These are phyloP conservation scores for Leucoptera coffeella DNA, from an alignment of 2,888 invertebrate genomes.

Conservation along the genomic window DNA sequence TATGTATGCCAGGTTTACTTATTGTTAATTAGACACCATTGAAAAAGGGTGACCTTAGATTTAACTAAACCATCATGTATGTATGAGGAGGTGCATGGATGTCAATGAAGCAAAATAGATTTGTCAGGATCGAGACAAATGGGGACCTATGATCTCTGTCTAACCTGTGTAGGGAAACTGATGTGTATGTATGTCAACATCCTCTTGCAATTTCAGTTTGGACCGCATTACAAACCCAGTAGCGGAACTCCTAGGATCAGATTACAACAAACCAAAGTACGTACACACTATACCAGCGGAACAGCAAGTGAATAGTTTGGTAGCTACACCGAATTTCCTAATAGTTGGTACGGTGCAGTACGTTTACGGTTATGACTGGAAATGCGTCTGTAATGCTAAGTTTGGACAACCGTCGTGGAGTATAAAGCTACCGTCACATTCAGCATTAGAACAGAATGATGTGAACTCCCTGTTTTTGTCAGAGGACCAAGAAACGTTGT, in stretches of 20 bases:
- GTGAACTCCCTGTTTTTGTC: constrained; percentile 68
- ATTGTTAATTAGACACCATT: too few relatives aligned
- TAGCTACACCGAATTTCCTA: constrained; percentile 60
- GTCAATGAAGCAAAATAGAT: too few relatives aligned
- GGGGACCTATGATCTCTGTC: too few relatives aligned
- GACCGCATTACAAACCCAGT: constrained; percentile 56
- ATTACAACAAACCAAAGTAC: constrained; percentile 57
- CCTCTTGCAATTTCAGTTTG: constrained; percentile 37
- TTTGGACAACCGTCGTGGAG: constrained; percentile 60
- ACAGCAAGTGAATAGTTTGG: constrained; percentile 62
- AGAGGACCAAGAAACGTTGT: constrained; percentile 55
- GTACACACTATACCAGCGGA: constrained; percentile 52
- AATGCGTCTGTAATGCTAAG: constrained; percentile 56
- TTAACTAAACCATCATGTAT: too few relatives aligned
- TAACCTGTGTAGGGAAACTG: too few relatives aligned
- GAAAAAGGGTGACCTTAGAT: too few relatives aligned
- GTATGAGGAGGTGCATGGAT: too few relatives aligned
- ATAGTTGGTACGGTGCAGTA: constrained; percentile 71
- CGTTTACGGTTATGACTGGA: constrained; percentile 74
- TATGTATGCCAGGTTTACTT: too few relatives aligned
- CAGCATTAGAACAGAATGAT: constrained; percentile 68
- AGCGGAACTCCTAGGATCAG: constrained; percentile 46
- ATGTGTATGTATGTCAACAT: background rate
- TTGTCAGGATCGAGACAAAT: too few relatives aligned
- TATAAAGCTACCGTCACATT: constrained; percentile 59